phyloP scores from a whole-genome alignment of 2,888 invertebrate species.

The Drosophila atripex region DNA sequence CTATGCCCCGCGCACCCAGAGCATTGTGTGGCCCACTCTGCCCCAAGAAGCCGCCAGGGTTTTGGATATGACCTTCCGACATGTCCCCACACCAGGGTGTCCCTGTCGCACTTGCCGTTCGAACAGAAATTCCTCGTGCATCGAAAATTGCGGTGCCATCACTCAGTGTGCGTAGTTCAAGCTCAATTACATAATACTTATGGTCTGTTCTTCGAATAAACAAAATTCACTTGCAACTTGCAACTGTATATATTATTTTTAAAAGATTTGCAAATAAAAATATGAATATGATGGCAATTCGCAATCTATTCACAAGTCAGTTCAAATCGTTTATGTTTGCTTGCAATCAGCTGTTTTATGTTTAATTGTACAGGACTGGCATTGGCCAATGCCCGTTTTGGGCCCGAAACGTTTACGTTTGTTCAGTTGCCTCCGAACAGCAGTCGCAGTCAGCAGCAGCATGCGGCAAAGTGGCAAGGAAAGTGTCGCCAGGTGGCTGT shows the following conservation, averaged over 20 bases:
- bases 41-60: constrained; percentile 53
- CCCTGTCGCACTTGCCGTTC: constrained; percentile 46
- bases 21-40: constrained; percentile 66
- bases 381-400: not conserved
- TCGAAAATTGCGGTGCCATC: constrained; percentile 36
- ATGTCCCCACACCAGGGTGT: constrained; percentile 45
- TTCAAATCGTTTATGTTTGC: not conserved
- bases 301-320: not conserved
- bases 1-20: constrained; percentile 66
- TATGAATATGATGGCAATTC: not conserved
- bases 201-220: not conserved
- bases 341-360: constrained; percentile 18
- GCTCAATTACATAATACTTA: not conserved
- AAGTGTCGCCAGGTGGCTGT: constrained; percentile 26
- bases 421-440: constrained; percentile 25
- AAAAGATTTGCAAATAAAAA: too few relatives aligned
- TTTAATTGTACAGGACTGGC: not conserved
- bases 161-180: constrained; percentile 11
- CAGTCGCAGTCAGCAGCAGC: constrained; percentile 5
- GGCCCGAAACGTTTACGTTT: not conserved
- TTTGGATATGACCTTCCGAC: constrained; percentile 60
- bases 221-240: not conserved
- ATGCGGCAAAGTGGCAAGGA: constrained; percentile 10
- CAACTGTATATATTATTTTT: too few relatives aligned
- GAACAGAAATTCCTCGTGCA: constrained; percentile 22